Percentiles rank a stretch among this genome's conserved stretches.
phyloP scores from a whole-genome alignment of 2,797 vertebrate species.

The Paguma larvata region DNA sequence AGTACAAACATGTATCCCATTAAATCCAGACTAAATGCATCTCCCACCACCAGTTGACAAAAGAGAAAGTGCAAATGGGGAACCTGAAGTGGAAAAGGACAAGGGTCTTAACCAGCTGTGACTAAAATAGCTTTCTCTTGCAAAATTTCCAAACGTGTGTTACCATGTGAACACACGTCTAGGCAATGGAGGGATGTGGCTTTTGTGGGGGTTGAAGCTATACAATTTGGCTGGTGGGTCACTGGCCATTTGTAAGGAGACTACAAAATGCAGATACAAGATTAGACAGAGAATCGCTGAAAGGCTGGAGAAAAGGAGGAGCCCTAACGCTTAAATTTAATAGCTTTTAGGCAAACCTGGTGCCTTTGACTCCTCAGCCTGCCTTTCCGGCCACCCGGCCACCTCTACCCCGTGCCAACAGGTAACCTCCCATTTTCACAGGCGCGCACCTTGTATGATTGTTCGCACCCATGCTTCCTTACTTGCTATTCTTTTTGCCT shows the following conservation, averaged over 20 bases:
- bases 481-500: background rate
- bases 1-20: background rate
- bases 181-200: background rate
- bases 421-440: background rate
- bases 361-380: background rate
- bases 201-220: background rate
- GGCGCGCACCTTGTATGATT: too few species aligned
- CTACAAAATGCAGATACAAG: background rate
- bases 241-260: background rate
- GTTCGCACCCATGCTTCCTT: background rate
- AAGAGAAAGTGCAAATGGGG: background rate
- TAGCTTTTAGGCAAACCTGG: background rate
- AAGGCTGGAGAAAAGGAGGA: background rate
- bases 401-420: fast-evolving
- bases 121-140: background rate
- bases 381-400: background rate
- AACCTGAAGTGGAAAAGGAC: background rate
- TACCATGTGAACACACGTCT: background rate
- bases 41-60: background rate
- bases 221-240: background rate
- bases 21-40: background rate
- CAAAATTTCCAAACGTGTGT: background rate
- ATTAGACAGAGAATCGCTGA: background rate
- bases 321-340: background rate
- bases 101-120: background rate